Conservation (phyloP, 1,140 invertebrate genomes). For the Cydia amplana region DNA sequence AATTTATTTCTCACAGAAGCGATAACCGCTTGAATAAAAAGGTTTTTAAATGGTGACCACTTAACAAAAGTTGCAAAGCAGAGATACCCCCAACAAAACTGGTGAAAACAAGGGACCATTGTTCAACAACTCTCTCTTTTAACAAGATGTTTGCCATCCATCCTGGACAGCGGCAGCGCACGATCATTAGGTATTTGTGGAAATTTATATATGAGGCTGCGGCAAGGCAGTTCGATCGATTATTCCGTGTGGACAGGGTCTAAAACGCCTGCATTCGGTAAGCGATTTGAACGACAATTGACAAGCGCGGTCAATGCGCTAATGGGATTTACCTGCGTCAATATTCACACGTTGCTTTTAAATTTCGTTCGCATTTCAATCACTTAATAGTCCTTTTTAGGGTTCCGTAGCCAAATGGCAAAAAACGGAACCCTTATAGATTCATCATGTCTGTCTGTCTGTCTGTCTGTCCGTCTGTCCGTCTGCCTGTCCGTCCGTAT, state of each 20-base stretch:
- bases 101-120: not conserved
- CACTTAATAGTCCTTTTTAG: not conserved
- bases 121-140: too few relatives aligned
- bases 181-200: too few relatives aligned
- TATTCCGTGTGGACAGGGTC: too few relatives aligned
- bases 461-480: too few relatives aligned
- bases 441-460: too few relatives aligned
- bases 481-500: too few relatives aligned
- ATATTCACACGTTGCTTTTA: not conserved
- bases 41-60: not conserved
- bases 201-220: too few relatives aligned
- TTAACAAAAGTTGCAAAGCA: not conserved
- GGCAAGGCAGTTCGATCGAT: too few relatives aligned
- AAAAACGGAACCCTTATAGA: too few relatives aligned
- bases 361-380: not conserved
- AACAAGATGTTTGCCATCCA: too few relatives aligned
- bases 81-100: not conserved
- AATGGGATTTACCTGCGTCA: constrained; percentile 4
- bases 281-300: not conserved
- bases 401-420: too few relatives aligned
- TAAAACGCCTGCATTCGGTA: not conserved
- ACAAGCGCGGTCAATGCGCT: not conserved
- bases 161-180: too few relatives aligned
- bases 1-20: not conserved
- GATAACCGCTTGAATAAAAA: not conserved